Percentiles rank a stretch among this genome's conserved stretches.
Conservation (phyloP, 2,797 vertebrate species). For the Aratinga solstitialis region DNA sequence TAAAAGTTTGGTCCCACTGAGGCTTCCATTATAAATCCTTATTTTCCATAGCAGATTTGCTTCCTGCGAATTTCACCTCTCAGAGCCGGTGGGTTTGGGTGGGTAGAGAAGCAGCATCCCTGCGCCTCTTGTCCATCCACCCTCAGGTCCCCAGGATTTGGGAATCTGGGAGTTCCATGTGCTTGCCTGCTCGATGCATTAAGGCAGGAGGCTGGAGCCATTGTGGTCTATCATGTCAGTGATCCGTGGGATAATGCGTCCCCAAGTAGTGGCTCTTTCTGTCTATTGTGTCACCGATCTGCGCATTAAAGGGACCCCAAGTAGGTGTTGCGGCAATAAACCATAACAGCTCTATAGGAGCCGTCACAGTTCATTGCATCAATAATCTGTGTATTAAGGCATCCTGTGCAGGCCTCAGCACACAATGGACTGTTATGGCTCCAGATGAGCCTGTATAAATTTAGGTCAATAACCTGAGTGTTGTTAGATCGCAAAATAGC, state of each 20-base stretch:
- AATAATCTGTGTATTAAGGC: conserved; percentile 66
- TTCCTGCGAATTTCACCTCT: neutral
- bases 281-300: conserved; percentile 58
- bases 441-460: conserved; percentile 64
- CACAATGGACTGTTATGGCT: conserved; percentile 65
- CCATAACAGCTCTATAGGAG: conserved; percentile 59
- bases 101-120: accelerated
- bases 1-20: conserved; percentile 36
- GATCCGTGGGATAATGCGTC: conserved; percentile 54
- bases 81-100: accelerated
- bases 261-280: conserved; percentile 42
- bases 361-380: conserved; percentile 70
- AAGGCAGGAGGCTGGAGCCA: conserved; percentile 7
- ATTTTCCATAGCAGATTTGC: conserved; percentile 16
- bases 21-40: conserved; percentile 22
- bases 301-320: conserved; percentile 49
- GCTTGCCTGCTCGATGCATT: neutral
- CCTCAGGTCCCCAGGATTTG: neutral
- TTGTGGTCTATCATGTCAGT: neutral
- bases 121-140: accelerated
- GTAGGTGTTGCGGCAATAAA: conserved; percentile 72
- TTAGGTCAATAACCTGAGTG: conserved; percentile 69
- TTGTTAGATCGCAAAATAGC: conserved; percentile 52
- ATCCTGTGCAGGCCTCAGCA: conserved; percentile 15
- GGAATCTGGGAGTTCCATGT: accelerated